Percentiles rank a stretch among this genome's conserved stretches.
Conservation (phyloP, 2,797 vertebrate species). For the Schizopygopsis pylzovi region DNA sequence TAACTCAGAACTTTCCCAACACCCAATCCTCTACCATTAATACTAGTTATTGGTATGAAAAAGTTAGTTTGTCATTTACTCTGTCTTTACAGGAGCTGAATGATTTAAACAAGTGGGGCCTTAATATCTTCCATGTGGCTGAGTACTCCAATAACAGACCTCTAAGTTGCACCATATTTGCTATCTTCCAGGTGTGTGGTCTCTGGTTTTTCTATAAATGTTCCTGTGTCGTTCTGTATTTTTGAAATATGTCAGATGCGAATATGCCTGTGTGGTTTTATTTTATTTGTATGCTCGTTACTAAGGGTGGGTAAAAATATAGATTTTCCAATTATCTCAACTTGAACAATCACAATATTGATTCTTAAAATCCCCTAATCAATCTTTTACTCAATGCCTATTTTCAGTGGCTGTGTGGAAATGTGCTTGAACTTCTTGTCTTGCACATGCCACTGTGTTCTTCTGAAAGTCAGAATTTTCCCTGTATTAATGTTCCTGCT, state of each 20-base stretch:
- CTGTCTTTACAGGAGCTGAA: constrained; percentile 84
- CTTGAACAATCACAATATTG: not conserved
- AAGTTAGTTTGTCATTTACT: not conserved
- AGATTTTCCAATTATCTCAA: not conserved
- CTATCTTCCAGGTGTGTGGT: constrained; percentile 87
- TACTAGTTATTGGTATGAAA: not conserved
- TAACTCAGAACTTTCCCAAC: not conserved
- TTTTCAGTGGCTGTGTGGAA: not conserved
- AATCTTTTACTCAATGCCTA: not conserved
- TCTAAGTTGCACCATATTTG: constrained; percentile 92
- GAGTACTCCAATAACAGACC: constrained; percentile 91
- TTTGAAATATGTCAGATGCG: not conserved
- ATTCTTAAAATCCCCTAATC: not conserved
- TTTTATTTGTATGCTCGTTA: not conserved
- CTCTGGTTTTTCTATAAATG: not conserved
- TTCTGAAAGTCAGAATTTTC: not conserved
- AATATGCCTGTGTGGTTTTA: not conserved
- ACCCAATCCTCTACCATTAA: not conserved
- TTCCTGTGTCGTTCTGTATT: not conserved
- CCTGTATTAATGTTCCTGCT: not conserved
- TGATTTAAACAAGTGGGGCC: constrained; percentile 94
- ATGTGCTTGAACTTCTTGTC: not conserved
- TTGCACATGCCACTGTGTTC: not conserved
- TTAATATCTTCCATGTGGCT: constrained; percentile 93
- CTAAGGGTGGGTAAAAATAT: not conserved